A percentile compares a stretch with the other conserved stretches of the same genome.
phyloP scores from a whole-genome alignment of 2,797 vertebrate species.

The Xiphorhynchus erythropygius region DNA sequence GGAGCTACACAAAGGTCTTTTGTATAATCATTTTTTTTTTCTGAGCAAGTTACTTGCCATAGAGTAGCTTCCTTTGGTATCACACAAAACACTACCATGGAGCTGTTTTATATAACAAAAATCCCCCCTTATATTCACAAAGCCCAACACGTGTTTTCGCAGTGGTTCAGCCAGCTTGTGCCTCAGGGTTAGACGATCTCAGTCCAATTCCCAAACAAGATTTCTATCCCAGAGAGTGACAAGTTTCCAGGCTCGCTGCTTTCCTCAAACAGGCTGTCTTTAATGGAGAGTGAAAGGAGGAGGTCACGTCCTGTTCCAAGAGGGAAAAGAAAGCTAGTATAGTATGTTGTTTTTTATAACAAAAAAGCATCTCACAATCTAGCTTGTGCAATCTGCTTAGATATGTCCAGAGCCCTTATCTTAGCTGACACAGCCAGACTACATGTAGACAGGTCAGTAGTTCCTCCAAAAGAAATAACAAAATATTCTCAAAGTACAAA shows the following conservation, averaged over 20 bases:
- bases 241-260: not conserved
- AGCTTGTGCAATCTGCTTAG: not conserved
- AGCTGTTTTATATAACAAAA: not conserved
- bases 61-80: not conserved
- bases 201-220: not conserved
- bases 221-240: not conserved
- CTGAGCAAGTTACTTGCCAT: not conserved
- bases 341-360: not conserved
- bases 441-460: not conserved
- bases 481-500: not conserved
- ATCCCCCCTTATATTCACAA: not conserved
- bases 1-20: not conserved
- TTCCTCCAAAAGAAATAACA: not conserved
- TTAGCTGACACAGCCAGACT: not conserved
- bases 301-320: conserved; percentile 14
- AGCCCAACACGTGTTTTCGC: not conserved
- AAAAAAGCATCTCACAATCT: not conserved
- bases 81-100: not conserved
- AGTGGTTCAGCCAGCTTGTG: not conserved
- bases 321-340: not conserved
- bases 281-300: not conserved
- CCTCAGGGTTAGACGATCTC: not conserved
- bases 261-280: not conserved
- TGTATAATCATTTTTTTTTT: not conserved
- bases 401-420: not conserved